phyloP scores from a whole-genome alignment of 2,113 vertebrate species.

The Sphaerodactylus townsendi region DNA sequence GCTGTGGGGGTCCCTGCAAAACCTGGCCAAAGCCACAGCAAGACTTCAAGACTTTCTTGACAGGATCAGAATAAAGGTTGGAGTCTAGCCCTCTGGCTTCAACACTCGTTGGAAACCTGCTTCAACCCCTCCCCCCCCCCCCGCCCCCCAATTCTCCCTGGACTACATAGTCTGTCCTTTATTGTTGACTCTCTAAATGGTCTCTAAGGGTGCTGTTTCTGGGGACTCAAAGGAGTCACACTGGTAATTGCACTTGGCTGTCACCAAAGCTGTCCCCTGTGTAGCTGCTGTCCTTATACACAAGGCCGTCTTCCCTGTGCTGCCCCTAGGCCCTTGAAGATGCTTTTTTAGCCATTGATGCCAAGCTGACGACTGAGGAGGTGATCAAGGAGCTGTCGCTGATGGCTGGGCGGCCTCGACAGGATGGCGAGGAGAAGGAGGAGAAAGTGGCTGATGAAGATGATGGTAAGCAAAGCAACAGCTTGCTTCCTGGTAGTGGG shows the following conservation, averaged over 20 bases:
- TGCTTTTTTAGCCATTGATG: conserved; percentile 94
- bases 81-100: background rate
- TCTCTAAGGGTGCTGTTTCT: background rate
- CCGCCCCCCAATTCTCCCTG: too few relatives aligned
- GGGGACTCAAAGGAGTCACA: background rate
- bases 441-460: conserved; percentile 97
- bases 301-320: background rate
- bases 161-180: background rate
- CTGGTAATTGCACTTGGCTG: too few relatives aligned
- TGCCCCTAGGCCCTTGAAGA: conserved; percentile 89
- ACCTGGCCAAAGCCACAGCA: background rate
- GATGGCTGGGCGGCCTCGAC: conserved; percentile 90
- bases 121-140: too few relatives aligned
- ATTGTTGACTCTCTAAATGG: background rate
- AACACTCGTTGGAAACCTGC: background rate
- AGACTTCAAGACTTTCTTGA: too few relatives aligned
- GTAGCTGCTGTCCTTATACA: too few relatives aligned
- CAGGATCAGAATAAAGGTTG: background rate
- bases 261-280: too few relatives aligned
- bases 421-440: conserved; percentile 84
- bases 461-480: conserved; percentile 82
- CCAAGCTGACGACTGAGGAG: conserved; percentile 91
- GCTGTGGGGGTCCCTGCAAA: too few relatives aligned
- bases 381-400: conserved; percentile 95
- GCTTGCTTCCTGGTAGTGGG: background rate